Percentiles rank a stretch among this genome's conserved stretches.
phyloP scores from a whole-genome alignment of 2,113 vertebrate genomes.

The Nasalis larvatus region DNA sequence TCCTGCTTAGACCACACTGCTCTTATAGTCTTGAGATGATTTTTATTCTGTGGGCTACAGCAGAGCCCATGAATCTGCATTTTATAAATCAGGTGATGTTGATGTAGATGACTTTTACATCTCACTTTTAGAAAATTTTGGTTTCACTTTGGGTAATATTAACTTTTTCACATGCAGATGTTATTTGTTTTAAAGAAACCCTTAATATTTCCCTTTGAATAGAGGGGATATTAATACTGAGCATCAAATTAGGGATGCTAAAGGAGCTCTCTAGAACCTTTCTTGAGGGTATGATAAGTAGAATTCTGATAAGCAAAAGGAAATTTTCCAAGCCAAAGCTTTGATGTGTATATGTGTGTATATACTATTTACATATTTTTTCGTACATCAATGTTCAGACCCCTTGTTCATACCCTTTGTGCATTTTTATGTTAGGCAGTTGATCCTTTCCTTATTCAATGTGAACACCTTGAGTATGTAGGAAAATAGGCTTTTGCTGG shows the following conservation, averaged over 20 bases:
- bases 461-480: neutral
- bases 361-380: neutral
- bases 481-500: neutral
- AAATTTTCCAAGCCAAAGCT: neutral
- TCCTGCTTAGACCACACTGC: neutral
- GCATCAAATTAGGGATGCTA: neutral
- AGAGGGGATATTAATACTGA: neutral
- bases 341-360: neutral
- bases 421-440: neutral
- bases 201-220: neutral
- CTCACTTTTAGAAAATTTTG: neutral
- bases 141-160: neutral
- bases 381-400: neutral
- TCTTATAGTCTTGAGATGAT: neutral
- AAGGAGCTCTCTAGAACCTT: neutral
- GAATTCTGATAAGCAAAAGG: neutral
- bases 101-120: neutral
- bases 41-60: neutral
- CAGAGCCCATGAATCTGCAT: neutral
- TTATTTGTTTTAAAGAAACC: slow-evolving; percentile 21
- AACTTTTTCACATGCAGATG: neutral
- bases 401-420: neutral
- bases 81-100: neutral
- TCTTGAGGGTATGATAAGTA: neutral
- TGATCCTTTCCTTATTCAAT: neutral